Conservation (phyloP, 2,888 invertebrate genomes). For the Caradrina clavipalpis region DNA sequence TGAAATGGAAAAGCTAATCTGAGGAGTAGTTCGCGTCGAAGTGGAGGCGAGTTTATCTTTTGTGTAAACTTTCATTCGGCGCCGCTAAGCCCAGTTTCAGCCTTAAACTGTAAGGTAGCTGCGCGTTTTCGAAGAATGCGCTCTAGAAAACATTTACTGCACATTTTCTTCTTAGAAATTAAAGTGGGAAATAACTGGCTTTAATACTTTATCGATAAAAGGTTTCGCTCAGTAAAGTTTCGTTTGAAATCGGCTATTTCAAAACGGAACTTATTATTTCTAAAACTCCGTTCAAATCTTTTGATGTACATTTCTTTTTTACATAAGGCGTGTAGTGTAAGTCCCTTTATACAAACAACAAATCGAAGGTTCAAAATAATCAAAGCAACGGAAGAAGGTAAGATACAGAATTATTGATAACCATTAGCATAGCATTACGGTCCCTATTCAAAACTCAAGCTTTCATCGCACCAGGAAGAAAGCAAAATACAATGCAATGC, state of each 20-base stretch:
- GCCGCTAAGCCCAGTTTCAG: conserved; percentile 75
- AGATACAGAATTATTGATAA: conserved; percentile 35
- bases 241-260: conserved; percentile 10
- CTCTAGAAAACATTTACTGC: conserved; percentile 41
- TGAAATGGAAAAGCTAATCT: conserved; percentile 73
- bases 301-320: conserved; percentile 10
- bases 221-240: conserved; percentile 11
- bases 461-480: conserved; percentile 17
- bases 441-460: conserved; percentile 10
- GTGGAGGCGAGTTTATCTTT: conserved; percentile 78
- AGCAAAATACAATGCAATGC: conserved; percentile 19
- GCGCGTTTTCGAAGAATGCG: conserved; percentile 58
- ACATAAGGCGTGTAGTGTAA: background rate
- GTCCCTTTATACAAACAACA: conserved; percentile 8
- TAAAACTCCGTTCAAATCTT: background rate
- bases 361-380: background rate
- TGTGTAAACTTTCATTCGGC: conserved; percentile 85
- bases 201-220: conserved; percentile 28
- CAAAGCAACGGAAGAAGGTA: conserved; percentile 2
- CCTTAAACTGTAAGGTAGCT: conserved; percentile 71
- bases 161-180: conserved; percentile 44
- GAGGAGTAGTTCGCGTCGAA: conserved; percentile 66
- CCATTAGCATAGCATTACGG: conserved; percentile 35
- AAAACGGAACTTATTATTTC: conserved; percentile 2
- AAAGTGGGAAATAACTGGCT: conserved; percentile 33